These are phyloP conservation scores for Mastomys natalensis DNA, from an alignment of 2,113 vertebrate species.

Conservation along the genomic window DNA sequence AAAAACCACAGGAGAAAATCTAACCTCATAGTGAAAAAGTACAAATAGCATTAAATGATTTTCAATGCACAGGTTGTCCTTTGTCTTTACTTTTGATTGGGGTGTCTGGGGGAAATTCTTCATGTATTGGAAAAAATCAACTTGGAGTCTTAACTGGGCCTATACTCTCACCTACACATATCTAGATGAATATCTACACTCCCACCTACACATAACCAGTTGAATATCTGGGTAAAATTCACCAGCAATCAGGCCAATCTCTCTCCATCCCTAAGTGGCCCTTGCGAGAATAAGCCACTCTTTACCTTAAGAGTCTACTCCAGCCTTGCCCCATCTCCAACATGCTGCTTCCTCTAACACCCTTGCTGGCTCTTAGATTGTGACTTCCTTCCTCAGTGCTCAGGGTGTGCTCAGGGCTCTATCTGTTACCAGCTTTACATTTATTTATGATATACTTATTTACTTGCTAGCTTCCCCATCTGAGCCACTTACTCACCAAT, in stretches of 20 bases:
- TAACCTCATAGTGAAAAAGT: neutral
- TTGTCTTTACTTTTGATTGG: neutral
- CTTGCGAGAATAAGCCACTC: neutral
- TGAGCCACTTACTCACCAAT: no score
- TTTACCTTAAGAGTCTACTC: neutral
- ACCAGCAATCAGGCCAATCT: neutral
- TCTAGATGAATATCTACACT: no score
- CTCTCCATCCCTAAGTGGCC: no score
- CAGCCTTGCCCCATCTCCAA: no score
- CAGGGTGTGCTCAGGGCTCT: neutral
- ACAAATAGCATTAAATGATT: neutral
- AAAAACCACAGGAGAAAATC: neutral
- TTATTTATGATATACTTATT: neutral
- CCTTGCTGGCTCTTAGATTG: neutral
- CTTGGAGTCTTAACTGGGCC: neutral
- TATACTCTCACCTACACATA: neutral
- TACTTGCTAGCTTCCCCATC: rapidly evolving
- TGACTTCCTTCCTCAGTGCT: neutral
- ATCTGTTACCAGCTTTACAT: neutral
- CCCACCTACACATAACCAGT: neutral
- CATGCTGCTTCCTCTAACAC: no score
- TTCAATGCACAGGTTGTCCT: neutral
- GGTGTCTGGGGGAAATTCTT: neutral
- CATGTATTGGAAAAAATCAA: neutral
- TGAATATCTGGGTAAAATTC: no score